Percentiles rank a stretch among this genome's conserved stretches.
phyloP scores from a whole-genome alignment of 2,888 invertebrate species.

The Malthinus seriepunctatus region DNA sequence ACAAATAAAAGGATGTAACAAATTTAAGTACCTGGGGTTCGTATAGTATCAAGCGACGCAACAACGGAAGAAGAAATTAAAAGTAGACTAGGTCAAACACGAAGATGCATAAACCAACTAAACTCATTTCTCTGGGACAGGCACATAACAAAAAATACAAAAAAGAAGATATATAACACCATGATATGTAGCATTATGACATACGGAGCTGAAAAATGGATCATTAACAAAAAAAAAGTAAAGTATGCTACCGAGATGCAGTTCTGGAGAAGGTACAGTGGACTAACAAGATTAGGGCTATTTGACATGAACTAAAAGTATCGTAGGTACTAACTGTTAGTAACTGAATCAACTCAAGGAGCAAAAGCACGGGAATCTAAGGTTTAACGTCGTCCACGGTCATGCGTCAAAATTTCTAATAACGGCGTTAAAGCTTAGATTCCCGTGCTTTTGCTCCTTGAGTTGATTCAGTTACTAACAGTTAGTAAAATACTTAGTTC shows the following conservation, averaged over 20 bases:
- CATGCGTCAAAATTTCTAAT: too few species aligned
- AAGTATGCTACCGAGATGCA: constrained; percentile 3
- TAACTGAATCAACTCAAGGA: too few species aligned
- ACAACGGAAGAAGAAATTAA: constrained; percentile 2
- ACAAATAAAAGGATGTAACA: neutral
- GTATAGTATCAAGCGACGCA: neutral
- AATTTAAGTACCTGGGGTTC: neutral
- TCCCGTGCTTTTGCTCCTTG: too few species aligned
- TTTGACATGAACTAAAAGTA: too few species aligned
- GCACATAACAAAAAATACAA: neutral
- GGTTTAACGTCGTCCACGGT: too few species aligned
- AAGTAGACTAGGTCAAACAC: neutral
- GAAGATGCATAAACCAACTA: neutral
- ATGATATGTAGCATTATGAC: constrained; percentile 2
- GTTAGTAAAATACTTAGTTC: too few species aligned
- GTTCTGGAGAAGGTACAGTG: neutral
- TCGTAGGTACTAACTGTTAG: too few species aligned
- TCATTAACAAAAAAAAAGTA: neutral
- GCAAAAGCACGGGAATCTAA: too few species aligned
- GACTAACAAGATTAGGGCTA: neutral
- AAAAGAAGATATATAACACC: neutral
- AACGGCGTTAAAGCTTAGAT: too few species aligned
- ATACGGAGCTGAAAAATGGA: neutral
- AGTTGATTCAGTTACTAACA: too few species aligned
- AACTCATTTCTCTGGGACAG: neutral